Percentiles rank a stretch among this genome's conserved stretches.
phyloP scores from a whole-genome alignment of 2,113 vertebrate genomes.

The Centropus unirufus region DNA sequence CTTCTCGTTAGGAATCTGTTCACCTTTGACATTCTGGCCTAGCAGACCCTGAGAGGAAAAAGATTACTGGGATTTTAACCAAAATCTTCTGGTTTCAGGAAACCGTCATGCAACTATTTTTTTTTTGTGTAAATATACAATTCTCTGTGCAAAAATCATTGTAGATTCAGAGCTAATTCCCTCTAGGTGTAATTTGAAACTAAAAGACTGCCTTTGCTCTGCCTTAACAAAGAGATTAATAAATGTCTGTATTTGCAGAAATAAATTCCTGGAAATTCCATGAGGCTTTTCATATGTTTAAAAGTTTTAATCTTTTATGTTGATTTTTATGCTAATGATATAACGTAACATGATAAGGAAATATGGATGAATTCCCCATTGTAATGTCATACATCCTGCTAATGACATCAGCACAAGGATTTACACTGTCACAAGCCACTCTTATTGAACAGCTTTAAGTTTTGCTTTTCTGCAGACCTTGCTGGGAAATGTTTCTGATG shows the following conservation, averaged over 20 bases:
- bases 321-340: neutral
- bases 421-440: neutral
- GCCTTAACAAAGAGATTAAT: neutral
- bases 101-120: neutral
- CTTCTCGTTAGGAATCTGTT: neutral
- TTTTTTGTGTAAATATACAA: neutral
- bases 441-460: neutral
- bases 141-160: neutral
- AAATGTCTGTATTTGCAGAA: neutral
- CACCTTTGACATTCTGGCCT: neutral
- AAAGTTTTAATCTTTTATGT: neutral
- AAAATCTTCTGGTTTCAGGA: neutral
- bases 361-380: neutral
- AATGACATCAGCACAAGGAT: neutral
- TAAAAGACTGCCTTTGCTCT: neutral
- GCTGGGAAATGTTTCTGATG: neutral
- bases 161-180: neutral
- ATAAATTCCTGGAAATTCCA: neutral
- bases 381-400: neutral
- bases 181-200: neutral
- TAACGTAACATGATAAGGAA: neutral
- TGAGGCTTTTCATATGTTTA: neutral
- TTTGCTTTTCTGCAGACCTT: neutral
- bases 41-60: neutral
- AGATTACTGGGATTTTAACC: neutral